Evolutionary conservation across 1,140 invertebrate genomes (phyloP), one percentile per base, ranked within the genome.

Genomic region (Proctacanthus coquilletti): DNA sequence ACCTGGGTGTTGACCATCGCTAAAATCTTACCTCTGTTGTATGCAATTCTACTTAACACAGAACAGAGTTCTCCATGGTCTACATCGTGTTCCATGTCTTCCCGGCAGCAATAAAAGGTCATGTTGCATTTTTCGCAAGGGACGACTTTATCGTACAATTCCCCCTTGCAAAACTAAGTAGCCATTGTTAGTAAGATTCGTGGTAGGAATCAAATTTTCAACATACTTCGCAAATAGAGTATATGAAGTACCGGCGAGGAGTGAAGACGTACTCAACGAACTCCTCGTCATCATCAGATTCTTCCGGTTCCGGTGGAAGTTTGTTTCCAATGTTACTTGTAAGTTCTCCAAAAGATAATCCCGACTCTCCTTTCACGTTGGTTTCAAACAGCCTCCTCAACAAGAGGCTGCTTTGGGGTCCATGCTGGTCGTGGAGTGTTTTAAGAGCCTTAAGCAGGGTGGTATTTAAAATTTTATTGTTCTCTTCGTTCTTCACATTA

Each of bases 71-170:
- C 52, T 0, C 55, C 56, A 44, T 74, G 71, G 11, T 46, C 38
- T 17, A 47, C 49, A 44, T 69, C 64, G 4, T 62, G 42, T 13
- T 53, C 51, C 43, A 56, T 60, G 40, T 75, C 72, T 3, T 56
- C 42, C 11, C 34, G 29, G 10, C 52, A 60, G 45, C 72, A 75
- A 38, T 74, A 75, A 27, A 60, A 62, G 13, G 67, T 56, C 58
- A 74, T 62, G 13, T 53, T 49, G 42, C 72, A 75, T 31, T 43
- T 48, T 29, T 55, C 51, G 27, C 68, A 72, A 0, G 40, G 41
- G 3, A 59, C 27, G 4, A 29, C 17, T 21, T 35, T 18, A 11
- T 36, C 31, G 20, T 42, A 52, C 9, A 58, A 30, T 42, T 56
- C 55, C 21, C n/a, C 20, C 30, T 52, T 58, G 33, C 55, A 59